Percentiles rank a stretch among this genome's conserved stretches.
Evolutionary conservation across 2,113 vertebrate species (phyloP).

Genomic region (Pogonocichla stellata): DNA sequence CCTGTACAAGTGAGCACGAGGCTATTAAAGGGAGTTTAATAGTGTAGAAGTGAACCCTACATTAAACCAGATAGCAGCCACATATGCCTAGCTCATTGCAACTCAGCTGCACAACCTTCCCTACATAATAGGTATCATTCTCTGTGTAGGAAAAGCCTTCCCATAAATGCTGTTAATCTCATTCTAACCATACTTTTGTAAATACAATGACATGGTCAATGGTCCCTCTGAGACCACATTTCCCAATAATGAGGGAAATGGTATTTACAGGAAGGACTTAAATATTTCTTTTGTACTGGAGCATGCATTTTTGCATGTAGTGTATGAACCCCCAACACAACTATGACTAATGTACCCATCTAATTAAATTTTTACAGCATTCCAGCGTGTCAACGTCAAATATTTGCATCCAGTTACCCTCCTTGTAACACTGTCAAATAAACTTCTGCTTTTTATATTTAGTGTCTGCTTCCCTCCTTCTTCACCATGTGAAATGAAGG

Average conservation of each 20-base stretch:
- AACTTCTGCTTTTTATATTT: constrained; percentile 57
- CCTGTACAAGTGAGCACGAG: background rate
- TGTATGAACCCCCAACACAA: constrained; percentile 71
- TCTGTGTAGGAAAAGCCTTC: constrained; percentile 19
- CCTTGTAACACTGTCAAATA: constrained; percentile 75
- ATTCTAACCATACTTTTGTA: constrained; percentile 72
- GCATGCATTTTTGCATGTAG: constrained; percentile 75
- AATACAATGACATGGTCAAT: constrained; percentile 68
- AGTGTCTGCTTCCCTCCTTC: constrained; percentile 51
- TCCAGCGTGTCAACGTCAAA: constrained; percentile 78
- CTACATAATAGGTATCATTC: constrained; percentile 7
- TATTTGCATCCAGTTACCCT: constrained; percentile 76
- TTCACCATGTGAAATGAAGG: constrained; percentile 19
- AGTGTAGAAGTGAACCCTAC: background rate
- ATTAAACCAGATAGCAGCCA: background rate
- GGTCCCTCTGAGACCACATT: constrained; percentile 74
- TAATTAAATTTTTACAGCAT: constrained; percentile 86
- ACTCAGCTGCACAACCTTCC: background rate
- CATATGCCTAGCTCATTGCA: background rate
- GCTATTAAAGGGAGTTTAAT: background rate
- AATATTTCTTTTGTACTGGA: constrained; percentile 69
- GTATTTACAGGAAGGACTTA: constrained; percentile 80
- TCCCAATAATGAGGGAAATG: constrained; percentile 78
- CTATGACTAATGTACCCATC: constrained; percentile 80
- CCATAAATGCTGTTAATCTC: constrained; percentile 66